A percentile compares a stretch with the other conserved stretches of the same genome.
phyloP scores from a whole-genome alignment of 2,797 vertebrate genomes.

The Galago senegalensis region DNA sequence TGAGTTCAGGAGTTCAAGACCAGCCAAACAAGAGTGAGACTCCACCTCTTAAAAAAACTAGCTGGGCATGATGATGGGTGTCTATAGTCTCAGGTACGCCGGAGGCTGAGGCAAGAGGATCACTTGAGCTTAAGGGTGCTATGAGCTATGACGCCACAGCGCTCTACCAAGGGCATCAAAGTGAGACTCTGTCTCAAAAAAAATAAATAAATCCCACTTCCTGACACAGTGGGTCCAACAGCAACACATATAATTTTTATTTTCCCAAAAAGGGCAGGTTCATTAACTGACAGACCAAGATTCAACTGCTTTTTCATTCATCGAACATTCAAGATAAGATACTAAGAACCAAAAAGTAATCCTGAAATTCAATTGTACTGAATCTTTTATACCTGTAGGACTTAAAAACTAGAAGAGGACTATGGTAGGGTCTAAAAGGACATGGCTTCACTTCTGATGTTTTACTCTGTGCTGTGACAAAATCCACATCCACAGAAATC shows the following conservation, averaged over 20 bases:
- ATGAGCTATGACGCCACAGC: no score
- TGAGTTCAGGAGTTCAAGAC: no score
- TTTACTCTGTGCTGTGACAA: conserved; percentile 87
- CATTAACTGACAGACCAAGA: conserved; percentile 15
- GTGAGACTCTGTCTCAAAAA: no score
- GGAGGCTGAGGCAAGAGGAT: no score
- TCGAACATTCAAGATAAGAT: conserved; percentile 29
- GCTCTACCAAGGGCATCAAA: no score
- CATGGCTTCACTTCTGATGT: conserved; percentile 91
- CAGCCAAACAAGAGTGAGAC: no score
- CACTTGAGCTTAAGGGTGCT: no score
- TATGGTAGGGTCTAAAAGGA: conserved; percentile 94
- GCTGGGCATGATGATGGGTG: no score
- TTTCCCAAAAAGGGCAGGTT: not conserved
- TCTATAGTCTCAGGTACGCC: no score
- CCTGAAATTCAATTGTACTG: conserved; percentile 15
- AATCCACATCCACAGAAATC: conserved; percentile 92
- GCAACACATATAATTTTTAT: conserved; percentile 7
- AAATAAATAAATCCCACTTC: not conserved
- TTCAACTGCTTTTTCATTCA: not conserved
- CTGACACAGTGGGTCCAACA: not conserved
- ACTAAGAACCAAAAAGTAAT: conserved; percentile 29
- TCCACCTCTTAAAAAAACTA: no score
- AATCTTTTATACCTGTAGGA: conserved; percentile 94
- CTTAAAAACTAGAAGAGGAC: conserved; percentile 96